These are phyloP conservation scores for Chironomus tepperi DNA, from an alignment of 1,140 invertebrate species.

Conservation along the genomic window DNA sequence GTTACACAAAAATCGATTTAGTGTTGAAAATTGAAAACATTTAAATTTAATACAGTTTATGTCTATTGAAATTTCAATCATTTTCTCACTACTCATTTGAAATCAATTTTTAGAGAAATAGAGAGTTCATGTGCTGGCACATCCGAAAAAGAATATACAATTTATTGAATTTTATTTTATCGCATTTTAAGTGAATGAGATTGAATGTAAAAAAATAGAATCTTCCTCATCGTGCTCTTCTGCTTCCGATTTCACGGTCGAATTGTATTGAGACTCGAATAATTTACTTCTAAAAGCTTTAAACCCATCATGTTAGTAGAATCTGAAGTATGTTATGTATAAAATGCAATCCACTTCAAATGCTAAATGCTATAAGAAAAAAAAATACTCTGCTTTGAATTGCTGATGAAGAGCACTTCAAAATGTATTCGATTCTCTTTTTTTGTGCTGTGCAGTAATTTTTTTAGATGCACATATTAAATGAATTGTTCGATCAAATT, in stretches of 20 bases:
- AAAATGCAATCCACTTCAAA: neutral
- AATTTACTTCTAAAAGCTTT: constrained; percentile 1
- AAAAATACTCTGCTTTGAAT: neutral
- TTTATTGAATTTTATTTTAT: too few species aligned
- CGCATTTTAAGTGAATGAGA: too few species aligned
- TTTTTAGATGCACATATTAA: neutral
- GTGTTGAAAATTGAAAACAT: too few species aligned
- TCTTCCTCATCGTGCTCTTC: neutral
- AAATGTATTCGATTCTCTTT: neutral
- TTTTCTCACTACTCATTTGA: neutral
- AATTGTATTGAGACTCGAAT: neutral
- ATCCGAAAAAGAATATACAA: too few species aligned
- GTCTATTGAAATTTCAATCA: neutral
- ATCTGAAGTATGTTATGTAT: neutral
- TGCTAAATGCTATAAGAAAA: neutral
- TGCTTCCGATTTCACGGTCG: constrained; percentile 2
- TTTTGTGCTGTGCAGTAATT: neutral
- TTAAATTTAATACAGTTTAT: too few species aligned
- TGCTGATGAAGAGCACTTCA: neutral
- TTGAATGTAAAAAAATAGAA: too few species aligned
- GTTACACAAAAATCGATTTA: too few species aligned
- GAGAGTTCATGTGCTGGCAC: neutral
- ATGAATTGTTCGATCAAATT: neutral
- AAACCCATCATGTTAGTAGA: neutral
- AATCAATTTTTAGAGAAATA: neutral